Conservation (phyloP, 2,797 vertebrate genomes). For the Onychomys arenicola region DNA sequence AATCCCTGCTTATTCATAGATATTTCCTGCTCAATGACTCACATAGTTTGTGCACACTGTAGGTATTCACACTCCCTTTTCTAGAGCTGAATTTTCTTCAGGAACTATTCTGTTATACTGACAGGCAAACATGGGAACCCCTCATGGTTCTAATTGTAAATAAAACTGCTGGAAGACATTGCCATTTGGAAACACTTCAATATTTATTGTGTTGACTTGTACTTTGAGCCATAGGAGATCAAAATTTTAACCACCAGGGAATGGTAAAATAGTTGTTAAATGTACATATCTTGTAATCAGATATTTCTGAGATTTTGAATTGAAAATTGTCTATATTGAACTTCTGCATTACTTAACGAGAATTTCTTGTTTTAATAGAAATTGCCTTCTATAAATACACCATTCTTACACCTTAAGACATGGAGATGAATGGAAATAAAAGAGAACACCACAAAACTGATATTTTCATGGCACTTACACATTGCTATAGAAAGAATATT, state of each 20-base stretch:
- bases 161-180: not conserved
- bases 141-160: slow-evolving; percentile 25
- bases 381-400: not conserved
- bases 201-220: not conserved
- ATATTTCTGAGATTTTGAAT: slow-evolving; percentile 49
- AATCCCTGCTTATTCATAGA: not conserved
- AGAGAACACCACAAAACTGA: not conserved
- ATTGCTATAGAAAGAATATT: not conserved
- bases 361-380: slow-evolving; percentile 11
- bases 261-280: slow-evolving; percentile 47
- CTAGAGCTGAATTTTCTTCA: slow-evolving; percentile 22
- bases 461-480: not conserved
- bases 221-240: slow-evolving; percentile 6
- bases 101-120: not conserved
- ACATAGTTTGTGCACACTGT: slow-evolving; percentile 13
- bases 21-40: not conserved
- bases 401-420: not conserved
- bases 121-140: not conserved
- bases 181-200: not conserved
- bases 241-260: slow-evolving; percentile 12
- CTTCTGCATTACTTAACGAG: not conserved
- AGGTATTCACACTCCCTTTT: not conserved
- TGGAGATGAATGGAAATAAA: slow-evolving; percentile 1
- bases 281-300: not conserved
- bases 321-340: slow-evolving; percentile 2